Base-by-base conservation (phyloP, 2,888 invertebrate genomes). In the Drosophila meridionalis region DNA sequence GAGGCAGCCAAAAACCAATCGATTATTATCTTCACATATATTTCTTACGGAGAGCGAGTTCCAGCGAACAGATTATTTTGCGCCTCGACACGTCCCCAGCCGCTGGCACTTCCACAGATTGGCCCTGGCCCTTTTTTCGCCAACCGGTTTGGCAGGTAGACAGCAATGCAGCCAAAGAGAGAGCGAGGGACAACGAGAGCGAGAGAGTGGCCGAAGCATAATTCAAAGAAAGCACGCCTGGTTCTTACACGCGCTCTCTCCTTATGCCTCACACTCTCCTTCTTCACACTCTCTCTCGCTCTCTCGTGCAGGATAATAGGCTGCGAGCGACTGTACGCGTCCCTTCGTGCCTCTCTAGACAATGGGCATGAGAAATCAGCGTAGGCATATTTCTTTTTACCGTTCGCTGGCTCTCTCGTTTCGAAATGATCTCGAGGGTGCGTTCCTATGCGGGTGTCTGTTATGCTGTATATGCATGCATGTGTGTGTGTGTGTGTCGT, bases 31-130 rank as follows among this genome's bases (percentile, higher is more conserved):
- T 14, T 26, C 45, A 45, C 45, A 45, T 45, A 42, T 72, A 68
- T 82, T 62, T 83, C 66, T 56, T 61, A 63, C 62, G 50, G 73
- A 38, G 66, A 73, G 38, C 47, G 48, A 91, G 80, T 91, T 91
- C 91, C 91, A 83, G 67, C 61, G 90, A 90, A 90, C 73, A 91
- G 89, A 91, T 91, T 85, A 91, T 91, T 80, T 91, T 78, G 65
- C 77, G 86, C 86, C 90, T 90, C 85, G 84, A 78, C 87, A 89
- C 84, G 82, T 78, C 52, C 82, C 57, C 47, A 45, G 63, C 48
- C 68, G 69, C 47, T 71, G 69, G 48, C 80, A 53, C 53, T 68
- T 63, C 67, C 71, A 76, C 47, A 84, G 75, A 75, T 80, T 62
- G 65, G 81, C 72, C 60, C 62, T 69, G 88, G 88, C 78, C 82